phyloP scores from a whole-genome alignment of 2,113 vertebrate genomes.

The Geococcyx californianus region DNA sequence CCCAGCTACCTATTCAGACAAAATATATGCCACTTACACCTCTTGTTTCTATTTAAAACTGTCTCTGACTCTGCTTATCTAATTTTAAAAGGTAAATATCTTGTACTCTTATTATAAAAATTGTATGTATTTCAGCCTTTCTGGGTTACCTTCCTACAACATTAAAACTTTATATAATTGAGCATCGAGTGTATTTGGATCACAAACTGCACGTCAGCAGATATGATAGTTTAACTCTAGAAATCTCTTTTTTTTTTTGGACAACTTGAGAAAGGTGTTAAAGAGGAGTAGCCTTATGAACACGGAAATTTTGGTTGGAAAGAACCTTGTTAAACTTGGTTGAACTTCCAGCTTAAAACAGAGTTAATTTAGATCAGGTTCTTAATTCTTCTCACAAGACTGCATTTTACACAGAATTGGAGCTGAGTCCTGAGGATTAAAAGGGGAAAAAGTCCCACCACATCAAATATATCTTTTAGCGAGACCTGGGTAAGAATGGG shows the following conservation, averaged over 20 bases:
- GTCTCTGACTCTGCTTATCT: background rate
- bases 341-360: background rate
- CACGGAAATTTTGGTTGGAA: background rate
- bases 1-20: background rate
- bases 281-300: background rate
- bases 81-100: background rate
- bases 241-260: background rate
- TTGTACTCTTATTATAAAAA: background rate
- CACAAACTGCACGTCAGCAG: background rate
- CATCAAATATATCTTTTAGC: background rate
- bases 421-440: background rate
- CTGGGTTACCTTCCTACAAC: background rate
- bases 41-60: background rate
- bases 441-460: background rate
- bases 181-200: background rate
- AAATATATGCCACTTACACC: fast-evolving
- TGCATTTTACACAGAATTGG: background rate
- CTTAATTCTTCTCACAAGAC: background rate
- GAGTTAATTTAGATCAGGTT: background rate
- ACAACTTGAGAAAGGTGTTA: background rate
- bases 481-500: background rate
- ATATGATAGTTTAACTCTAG: background rate
- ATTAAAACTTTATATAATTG: background rate
- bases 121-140: background rate
- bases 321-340: background rate